Conservation (phyloP, 1,140 invertebrate genomes). For the Amyelois transitella region DNA sequence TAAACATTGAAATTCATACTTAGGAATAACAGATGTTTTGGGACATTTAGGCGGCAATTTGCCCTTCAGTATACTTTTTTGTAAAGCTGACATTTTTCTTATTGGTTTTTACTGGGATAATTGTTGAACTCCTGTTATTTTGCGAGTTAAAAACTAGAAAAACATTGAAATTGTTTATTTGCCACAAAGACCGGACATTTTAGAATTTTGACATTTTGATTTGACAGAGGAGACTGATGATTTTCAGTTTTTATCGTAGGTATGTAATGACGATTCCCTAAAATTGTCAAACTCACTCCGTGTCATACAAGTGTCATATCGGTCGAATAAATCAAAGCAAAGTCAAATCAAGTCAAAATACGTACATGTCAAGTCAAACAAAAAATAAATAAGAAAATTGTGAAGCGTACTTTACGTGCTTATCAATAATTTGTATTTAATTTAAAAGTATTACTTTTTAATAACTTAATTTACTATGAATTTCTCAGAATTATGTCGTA, state of each 20-base stretch:
- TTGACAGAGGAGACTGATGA: conserved; percentile 1
- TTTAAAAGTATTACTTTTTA: background rate
- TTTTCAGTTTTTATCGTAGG: background rate
- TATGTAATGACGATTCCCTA: background rate
- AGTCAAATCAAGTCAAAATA: too few relatives aligned
- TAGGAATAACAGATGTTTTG: conserved; percentile 50
- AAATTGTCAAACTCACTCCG: background rate
- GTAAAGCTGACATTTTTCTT: conserved; percentile 75
- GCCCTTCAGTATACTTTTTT: conserved; percentile 80
- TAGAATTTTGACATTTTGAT: conserved; percentile 20
- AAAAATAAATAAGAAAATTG: too few relatives aligned
- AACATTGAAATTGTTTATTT: background rate
- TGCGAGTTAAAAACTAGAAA: background rate
- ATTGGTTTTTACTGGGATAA: background rate
- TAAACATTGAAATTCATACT: conserved; percentile 41
- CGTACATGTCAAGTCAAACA: too few relatives aligned
- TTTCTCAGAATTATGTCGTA: conserved; percentile 48
- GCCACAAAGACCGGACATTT: background rate
- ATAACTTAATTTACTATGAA: too few relatives aligned
- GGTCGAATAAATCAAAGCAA: too few relatives aligned
- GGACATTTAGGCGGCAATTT: conserved; percentile 78
- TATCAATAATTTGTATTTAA: background rate
- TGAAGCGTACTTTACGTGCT: too few relatives aligned
- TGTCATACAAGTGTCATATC: background rate
- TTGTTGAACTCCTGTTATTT: background rate